Conservation (phyloP, 2,113 vertebrate genomes). For the mouse (Mus musculus) region DNA sequence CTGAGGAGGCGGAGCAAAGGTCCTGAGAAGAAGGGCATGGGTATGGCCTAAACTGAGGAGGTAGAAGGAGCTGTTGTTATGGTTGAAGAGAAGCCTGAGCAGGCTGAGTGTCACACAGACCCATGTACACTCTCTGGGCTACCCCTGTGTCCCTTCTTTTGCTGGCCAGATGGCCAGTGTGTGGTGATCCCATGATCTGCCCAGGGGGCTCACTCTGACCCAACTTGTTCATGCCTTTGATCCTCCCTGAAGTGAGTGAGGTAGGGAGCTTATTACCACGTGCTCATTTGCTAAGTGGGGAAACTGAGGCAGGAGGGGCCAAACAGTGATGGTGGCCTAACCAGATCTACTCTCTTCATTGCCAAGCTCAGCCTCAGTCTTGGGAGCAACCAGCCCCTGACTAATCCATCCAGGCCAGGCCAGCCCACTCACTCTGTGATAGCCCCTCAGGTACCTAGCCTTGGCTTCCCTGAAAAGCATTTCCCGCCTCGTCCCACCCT, state of each 20-base stretch:
- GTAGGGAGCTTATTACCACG: background rate
- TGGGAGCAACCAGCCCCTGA: background rate
- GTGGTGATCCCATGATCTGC: background rate
- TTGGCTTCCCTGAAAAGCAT: background rate
- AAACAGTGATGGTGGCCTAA: fast-evolving
- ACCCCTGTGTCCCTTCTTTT: background rate
- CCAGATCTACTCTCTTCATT: background rate
- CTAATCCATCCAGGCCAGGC: background rate
- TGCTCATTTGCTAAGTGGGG: background rate
- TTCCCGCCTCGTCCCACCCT: background rate
- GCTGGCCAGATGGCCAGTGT: background rate
- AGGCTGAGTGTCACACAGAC: background rate
- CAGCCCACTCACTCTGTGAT: no score
- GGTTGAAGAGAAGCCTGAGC: background rate
- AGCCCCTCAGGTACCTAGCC: background rate
- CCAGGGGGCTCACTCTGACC: background rate
- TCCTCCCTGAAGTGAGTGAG: constrained; percentile 28
- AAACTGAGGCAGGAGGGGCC: constrained; percentile 41
- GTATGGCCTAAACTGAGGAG: background rate
- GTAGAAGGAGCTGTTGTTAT: background rate
- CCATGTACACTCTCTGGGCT: background rate
- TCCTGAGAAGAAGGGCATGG: no score
- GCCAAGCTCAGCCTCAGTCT: background rate
- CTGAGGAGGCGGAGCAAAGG: no score
- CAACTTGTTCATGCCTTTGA: constrained; percentile 57